phyloP scores from a whole-genome alignment of 2,888 invertebrate species.

The Drosophila leonis region DNA sequence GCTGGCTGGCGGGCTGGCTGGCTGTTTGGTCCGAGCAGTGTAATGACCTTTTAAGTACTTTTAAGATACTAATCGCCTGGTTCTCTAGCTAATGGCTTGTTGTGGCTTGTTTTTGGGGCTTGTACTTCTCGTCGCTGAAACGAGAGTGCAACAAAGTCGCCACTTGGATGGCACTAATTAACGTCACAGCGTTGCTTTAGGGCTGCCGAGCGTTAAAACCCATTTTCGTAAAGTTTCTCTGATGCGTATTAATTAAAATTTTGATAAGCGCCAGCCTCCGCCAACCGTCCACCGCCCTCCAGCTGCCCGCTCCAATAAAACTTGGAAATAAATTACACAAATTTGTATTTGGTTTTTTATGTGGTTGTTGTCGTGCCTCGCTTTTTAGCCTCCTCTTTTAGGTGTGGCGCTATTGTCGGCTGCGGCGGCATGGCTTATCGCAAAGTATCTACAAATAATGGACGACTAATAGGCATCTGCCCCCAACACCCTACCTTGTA shows the following conservation, averaged over 20 bases:
- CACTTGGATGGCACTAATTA: constrained; percentile 77
- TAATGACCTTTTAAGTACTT: constrained; percentile 82
- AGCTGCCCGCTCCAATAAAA: constrained; percentile 61
- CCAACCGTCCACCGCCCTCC: not conserved
- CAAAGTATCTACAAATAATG: constrained; percentile 79
- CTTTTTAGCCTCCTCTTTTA: constrained; percentile 44
- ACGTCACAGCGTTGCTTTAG: constrained; percentile 67
- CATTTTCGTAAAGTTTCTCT: constrained; percentile 75
- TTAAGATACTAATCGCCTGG: constrained; percentile 77
- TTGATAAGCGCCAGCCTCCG: constrained; percentile 67
- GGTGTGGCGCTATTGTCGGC: constrained; percentile 71
- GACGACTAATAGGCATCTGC: constrained; percentile 70
- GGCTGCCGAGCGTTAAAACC: constrained; percentile 62
- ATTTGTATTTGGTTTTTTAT: constrained; percentile 51
- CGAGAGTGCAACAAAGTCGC: constrained; percentile 73
- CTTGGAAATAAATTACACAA: constrained; percentile 77
- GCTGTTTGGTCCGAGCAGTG: constrained; percentile 51
- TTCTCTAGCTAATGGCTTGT: constrained; percentile 76
- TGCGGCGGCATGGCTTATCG: constrained; percentile 64
- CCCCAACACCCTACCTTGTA: constrained; percentile 29
- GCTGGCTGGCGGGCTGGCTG: not conserved
- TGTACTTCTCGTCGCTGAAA: constrained; percentile 42
- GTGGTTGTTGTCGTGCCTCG: constrained; percentile 17
- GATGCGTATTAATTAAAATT: constrained; percentile 81
- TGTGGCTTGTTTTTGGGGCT: constrained; percentile 65